Evolutionary conservation across 2,888 invertebrate genomes (phyloP).

Genomic region (Melanophora roralis): DNA sequence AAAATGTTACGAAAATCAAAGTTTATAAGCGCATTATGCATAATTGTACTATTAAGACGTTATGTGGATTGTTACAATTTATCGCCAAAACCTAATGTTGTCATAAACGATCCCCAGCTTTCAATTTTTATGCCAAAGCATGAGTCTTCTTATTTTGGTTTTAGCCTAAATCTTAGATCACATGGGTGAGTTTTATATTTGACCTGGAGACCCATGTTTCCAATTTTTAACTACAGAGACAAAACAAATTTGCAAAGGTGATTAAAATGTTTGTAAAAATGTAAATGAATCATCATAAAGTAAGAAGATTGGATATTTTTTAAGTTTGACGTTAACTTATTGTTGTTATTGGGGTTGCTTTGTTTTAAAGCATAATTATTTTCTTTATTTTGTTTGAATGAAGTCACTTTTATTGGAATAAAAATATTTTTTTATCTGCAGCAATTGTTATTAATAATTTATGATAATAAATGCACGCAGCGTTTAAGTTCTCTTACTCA

Average conservation of each 20-base stretch:
- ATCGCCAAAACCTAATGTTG: constrained; percentile 74
- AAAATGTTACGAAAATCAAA: constrained; percentile 36
- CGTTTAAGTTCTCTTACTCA: constrained; percentile 4
- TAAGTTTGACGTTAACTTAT: constrained; percentile 7
- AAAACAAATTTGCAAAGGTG: background rate
- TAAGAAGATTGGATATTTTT: constrained; percentile 7
- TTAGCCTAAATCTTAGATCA: constrained; percentile 70
- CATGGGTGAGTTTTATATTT: constrained; percentile 71
- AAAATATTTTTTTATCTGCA: constrained; percentile 25
- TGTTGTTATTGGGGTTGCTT: background rate
- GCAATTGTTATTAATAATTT: background rate
- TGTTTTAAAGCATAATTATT: background rate
- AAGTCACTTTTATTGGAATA: constrained; percentile 40
- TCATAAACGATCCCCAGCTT: constrained; percentile 73
- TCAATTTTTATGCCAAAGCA: constrained; percentile 69
- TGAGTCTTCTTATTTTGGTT: constrained; percentile 76
- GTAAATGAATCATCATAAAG: constrained; percentile 25
- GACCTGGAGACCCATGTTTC: background rate
- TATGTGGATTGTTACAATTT: constrained; percentile 70
- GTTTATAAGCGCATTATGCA: constrained; percentile 10
- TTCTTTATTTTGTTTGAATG: constrained; percentile 13
- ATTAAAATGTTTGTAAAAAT: background rate
- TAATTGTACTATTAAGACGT: constrained; percentile 37
- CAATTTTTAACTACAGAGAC: background rate
- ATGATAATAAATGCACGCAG: constrained; percentile 11